Percentiles rank a stretch among this genome's conserved stretches.
These are phyloP conservation scores for Castor canadensis DNA, from an alignment of 2,113 vertebrate genomes.

Conservation along the genomic window DNA sequence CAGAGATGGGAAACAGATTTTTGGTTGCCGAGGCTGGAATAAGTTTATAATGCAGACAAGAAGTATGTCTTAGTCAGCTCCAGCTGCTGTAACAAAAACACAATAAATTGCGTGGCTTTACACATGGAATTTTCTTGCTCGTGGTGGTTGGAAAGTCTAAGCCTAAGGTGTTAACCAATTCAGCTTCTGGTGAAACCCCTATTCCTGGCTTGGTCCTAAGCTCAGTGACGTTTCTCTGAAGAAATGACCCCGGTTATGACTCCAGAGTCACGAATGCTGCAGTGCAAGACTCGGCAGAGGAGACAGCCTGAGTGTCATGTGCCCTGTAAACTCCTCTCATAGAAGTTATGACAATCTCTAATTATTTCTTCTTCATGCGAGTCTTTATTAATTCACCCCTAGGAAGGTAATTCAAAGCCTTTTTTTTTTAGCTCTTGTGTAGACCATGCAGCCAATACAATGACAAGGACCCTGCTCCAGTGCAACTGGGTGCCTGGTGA, in stretches of 20 bases:
- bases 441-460: neutral
- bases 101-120: neutral
- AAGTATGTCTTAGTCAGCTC: neutral
- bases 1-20: too few relatives aligned
- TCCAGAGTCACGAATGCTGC: rapidly evolving
- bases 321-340: neutral
- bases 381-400: neutral
- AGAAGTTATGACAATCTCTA: too few relatives aligned
- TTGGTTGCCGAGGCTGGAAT: rapidly evolving
- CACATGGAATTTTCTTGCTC: neutral
- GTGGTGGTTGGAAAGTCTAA: neutral
- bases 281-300: neutral
- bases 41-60: rapidly evolving
- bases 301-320: rapidly evolving
- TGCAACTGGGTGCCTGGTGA: neutral
- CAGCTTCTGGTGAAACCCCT: neutral
- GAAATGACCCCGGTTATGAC: neutral
- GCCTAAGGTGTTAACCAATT: neutral
- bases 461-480: too few relatives aligned
- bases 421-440: neutral
- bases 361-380: neutral
- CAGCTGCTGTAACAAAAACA: neutral
- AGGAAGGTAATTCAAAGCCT: too few relatives aligned
- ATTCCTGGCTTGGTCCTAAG: neutral
- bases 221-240: neutral